Conservation (phyloP, 2,888 invertebrate genomes). For the Limnephilus rhombicus region DNA sequence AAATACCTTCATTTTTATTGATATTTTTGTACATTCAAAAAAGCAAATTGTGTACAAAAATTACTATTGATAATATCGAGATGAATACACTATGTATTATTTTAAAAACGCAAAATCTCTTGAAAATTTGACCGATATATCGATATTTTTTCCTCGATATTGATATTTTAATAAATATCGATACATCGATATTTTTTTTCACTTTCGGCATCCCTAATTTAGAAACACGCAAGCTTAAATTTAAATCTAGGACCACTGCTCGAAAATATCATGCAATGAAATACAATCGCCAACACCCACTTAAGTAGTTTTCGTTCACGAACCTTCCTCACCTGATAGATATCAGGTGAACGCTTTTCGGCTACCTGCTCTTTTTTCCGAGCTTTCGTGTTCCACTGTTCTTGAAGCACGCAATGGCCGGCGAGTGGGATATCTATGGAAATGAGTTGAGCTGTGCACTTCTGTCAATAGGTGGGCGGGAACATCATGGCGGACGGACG, state of each 20-base stretch:
- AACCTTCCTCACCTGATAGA: background rate
- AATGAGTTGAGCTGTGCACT: conserved; percentile 28
- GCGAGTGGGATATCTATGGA: conserved; percentile 25
- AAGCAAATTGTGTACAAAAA: too few species aligned
- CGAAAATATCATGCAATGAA: background rate
- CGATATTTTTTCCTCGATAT: too few species aligned
- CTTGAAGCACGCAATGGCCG: background rate
- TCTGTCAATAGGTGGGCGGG: conserved; percentile 9
- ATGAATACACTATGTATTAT: too few species aligned
- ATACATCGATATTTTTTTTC: too few species aligned
- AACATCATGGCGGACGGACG: background rate
- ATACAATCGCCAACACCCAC: background rate
- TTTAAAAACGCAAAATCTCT: too few species aligned
- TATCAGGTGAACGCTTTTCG: background rate
- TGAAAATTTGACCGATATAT: too few species aligned
- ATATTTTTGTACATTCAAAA: too few species aligned
- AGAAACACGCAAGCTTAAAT: background rate
- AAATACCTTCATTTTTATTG: too few species aligned
- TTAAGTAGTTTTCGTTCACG: background rate
- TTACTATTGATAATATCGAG: too few species aligned
- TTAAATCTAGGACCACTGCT: background rate
- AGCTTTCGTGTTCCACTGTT: background rate
- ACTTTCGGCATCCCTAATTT: too few species aligned
- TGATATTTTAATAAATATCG: too few species aligned
- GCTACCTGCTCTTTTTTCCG: background rate